Evolutionary conservation across 2,888 invertebrate genomes (phyloP), one percentile per base, ranked within the genome.

Genomic region (Lutraria lutraria): DNA sequence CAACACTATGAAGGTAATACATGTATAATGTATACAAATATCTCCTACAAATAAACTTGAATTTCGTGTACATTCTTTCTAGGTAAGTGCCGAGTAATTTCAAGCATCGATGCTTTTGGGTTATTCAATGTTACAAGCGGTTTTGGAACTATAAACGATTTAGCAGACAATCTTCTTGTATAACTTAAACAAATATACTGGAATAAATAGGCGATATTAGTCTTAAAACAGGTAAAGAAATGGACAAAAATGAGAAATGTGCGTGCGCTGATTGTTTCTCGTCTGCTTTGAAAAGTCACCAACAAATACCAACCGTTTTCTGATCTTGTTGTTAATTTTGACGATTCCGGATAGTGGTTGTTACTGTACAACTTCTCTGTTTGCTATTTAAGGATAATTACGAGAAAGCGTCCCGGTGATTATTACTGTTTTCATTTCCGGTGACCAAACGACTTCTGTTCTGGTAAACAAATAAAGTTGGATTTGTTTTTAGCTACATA

Each of bases 71-170:
- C 29, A 56, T 56, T 25, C 53, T 60, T 16, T 34, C 79, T 79
- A 31, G n/a, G 79, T 56, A 80, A 85, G n/a, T 85, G 85, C 80
- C 85, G 76, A 79, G 85, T 85, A 85, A 85, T 85, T 85, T 85
- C 80, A 85, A 80, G 85, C 85, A 53, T 85, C 79, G 56, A 15
- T 60, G 79, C 34, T 21, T 79, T 16, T 79, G 29, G 80, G 79
- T 34, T 80, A 85, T 85, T 76, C 80, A 25, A 19, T 85, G 19
- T 76, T n/a, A 54, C 56, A 54, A 80, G 60, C 34, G 29, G 52
- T 85, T 52, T 60, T 79, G 34, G 79, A 43, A 43, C 25, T 80
- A 29, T 80, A 56, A 85, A 53, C 80, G 85, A 85, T 80, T 52
- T 85, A 8, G 53, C 85, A 85, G 80, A 34, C 31, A n/a, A 85